Evolutionary conservation across 2,888 invertebrate species (phyloP), one percentile per base, ranked within the genome.

Genomic region (Agonopterix heracliana): DNA sequence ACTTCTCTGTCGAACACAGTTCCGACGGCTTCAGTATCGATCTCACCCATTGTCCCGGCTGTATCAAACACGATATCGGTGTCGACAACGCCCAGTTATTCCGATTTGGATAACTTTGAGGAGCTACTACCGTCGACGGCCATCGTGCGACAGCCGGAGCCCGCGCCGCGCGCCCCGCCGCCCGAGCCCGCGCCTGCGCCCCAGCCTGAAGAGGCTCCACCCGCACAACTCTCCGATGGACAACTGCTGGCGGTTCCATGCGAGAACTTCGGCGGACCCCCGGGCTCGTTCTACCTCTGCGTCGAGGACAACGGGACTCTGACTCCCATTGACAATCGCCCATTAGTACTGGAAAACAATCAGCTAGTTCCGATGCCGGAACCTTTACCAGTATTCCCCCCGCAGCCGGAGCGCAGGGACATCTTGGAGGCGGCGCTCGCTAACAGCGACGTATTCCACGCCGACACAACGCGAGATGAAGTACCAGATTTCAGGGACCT

Each of bases 391-490:
- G 62, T 67, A 34, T 60, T 71, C 38, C 61, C 71, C 4, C 55
- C 72, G 13, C 79, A 75, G 54, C 84, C 81, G 2, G 84, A 84
- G 58, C 92, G 91, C 59, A 91, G 93, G 57, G 94, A 95, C 68
- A 93, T 95, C 57, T 78, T 95, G 43, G 93, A 94, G 11, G 94
- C 93, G 9, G 94, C 94, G 11, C 79, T 95, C 43, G 94, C 94
- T 0, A 93, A 93, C 63, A 93, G 93, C 13, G 94, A 94, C 68
- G 91, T 92, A 43, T 93, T 94, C 65, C 93, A 92, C 51, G 81
- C 89, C 47, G 86, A 88, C 17, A 70, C 87, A 7, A 68, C 88
- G 34, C 75, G 80, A 17, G 89, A 91, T 7, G 90, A 92, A 12
- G 91, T 90, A 51, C 90, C 92, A 0, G 91, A 90, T 55, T 90